Evolutionary conservation across 23 tunicate genomes (phyloP), one percentile per base, ranked within the genome.

Genomic region (Halocynthia roretzi): DNA sequence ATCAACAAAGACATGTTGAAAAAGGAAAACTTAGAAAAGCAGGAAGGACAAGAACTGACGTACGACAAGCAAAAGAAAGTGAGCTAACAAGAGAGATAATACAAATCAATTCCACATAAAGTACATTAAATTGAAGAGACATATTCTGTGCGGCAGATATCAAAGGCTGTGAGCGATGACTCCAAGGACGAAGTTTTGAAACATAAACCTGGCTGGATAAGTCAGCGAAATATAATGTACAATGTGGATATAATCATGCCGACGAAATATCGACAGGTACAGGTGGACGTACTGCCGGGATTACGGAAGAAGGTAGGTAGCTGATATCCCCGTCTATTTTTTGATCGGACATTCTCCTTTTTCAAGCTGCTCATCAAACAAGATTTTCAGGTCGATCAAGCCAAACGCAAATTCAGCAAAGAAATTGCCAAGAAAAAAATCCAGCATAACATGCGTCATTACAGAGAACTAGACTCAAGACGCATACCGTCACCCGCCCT

Each of bases 171-270:
- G 7, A 15, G 56, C 18, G 18, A 60, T 57, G 5, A 52, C 44
- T 31, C 2, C 12, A 71, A 74, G 60, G 86, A 82, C 21, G 74
- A 72, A 61, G 31, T 73, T 15, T 50, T 18, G 58, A 66, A 64
- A 64, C 86, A 82, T 64, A 82, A 82, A 64, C 86, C 86, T 18
- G 86, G 86, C 9, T 82, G 86, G 86, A 0, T 82, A 48, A 82
- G 86, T 67, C 86, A 82, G 71, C 72, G 86, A 23, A 82, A 82
- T 52, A 82, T 70, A 55, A 82, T 82, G 86, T 82, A 73, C 70
- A 75, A 82, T 62, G 86, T 82, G 11, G 80, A 22, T 19, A 72
- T 82, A 18, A 82, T 7, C n/a, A 64, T 82, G 65, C 86, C 86
- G 50, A 60, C 53, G 8, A 64, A 62, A 65, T 82, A 82, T 80